Evolutionary conservation across 2,888 invertebrate species (phyloP).

Genomic region (Prostheceraeus crozeri): DNA sequence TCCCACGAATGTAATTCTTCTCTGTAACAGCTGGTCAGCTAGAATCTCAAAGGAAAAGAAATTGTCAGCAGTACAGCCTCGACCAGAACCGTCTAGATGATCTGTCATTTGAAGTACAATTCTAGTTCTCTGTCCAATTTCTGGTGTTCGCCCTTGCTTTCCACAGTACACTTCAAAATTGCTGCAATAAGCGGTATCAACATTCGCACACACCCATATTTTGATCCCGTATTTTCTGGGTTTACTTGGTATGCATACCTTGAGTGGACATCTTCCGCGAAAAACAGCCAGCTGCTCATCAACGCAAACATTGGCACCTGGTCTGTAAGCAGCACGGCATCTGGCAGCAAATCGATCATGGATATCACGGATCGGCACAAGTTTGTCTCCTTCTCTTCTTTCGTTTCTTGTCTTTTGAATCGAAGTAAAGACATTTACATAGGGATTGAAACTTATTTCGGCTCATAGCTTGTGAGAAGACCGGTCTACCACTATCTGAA

Average conservation of each 20-base stretch:
- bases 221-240: too few relatives aligned
- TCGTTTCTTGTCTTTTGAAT: too few relatives aligned
- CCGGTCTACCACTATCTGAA: too few relatives aligned
- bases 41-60: constrained; percentile 3
- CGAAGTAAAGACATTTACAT: too few relatives aligned
- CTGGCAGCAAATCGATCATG: not conserved
- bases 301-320: not conserved
- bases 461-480: too few relatives aligned
- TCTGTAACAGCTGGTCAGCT: not conserved
- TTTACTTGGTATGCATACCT: constrained; percentile 8
- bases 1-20: not conserved
- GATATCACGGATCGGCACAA: not conserved
- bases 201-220: constrained; percentile 8
- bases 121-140: not conserved
- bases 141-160: not conserved
- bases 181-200: not conserved
- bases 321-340: not conserved
- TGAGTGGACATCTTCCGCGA: not conserved
- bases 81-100: not conserved
- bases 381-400: constrained; percentile 3
- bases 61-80: constrained; percentile 2
- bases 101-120: constrained; percentile 1
- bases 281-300: not conserved
- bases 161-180: not conserved
- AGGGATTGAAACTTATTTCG: too few relatives aligned